These are phyloP conservation scores for Strigamia transsilvanica DNA, from an alignment of 2,888 invertebrate species.

Conservation along the genomic window DNA sequence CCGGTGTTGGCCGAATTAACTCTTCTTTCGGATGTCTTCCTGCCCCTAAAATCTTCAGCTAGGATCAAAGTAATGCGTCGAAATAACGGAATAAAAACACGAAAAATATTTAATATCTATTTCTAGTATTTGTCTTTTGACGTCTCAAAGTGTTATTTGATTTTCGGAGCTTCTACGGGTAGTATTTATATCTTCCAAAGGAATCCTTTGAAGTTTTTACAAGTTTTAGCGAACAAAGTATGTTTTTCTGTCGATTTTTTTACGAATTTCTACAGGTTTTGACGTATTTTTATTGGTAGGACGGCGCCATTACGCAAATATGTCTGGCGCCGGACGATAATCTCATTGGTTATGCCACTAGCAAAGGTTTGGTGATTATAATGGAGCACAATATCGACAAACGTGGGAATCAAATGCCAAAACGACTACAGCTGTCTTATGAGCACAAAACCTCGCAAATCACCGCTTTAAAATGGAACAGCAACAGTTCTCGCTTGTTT, in stretches of 20 bases:
- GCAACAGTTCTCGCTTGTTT: conserved; percentile 16
- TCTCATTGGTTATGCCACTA: conserved; percentile 50
- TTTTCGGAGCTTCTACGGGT: conserved; percentile 59
- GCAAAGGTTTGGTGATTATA: conserved; percentile 55
- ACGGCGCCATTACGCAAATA: conserved; percentile 46
- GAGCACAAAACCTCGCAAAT: conserved; percentile 41
- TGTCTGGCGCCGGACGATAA: conserved; percentile 50
- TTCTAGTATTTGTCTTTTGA: conserved; percentile 59
- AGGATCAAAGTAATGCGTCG: conserved; percentile 53
- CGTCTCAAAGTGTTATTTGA: conserved; percentile 57
- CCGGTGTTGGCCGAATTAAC: conserved; percentile 50
- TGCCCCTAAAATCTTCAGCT: conserved; percentile 52
- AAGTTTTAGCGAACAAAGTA: conserved; percentile 55
- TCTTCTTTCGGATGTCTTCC: conserved; percentile 52
- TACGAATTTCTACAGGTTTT: neutral
- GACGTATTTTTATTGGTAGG: neutral
- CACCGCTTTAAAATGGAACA: conserved; percentile 39
- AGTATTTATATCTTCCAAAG: conserved; percentile 58
- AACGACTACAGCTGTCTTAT: conserved; percentile 52
- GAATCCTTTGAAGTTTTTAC: conserved; percentile 54
- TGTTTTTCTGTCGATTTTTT: neutral
- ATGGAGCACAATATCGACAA: conserved; percentile 54
- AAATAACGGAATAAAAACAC: neutral
- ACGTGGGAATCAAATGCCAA: conserved; percentile 35
- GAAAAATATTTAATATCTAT: neutral